A percentile compares a stretch with the other conserved stretches of the same genome.
Conservation (phyloP, 2,113 vertebrate genomes). For the Ranitomeya imitator region DNA sequence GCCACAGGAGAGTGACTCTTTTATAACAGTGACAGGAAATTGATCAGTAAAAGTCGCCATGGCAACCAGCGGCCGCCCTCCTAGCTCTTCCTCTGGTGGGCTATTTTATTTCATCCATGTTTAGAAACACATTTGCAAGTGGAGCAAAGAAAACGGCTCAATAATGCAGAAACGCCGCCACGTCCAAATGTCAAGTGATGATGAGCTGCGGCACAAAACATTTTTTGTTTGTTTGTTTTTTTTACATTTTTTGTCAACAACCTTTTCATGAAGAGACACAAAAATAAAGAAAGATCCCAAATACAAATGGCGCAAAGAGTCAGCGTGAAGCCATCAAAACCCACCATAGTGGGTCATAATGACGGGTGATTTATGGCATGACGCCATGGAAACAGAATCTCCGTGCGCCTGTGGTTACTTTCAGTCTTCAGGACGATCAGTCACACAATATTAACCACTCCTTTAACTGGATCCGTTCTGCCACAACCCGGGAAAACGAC, state of each 20-base stretch:
- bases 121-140: conserved; percentile 77
- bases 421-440: not conserved
- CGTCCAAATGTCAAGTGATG: conserved; percentile 71
- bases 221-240: conserved; percentile 56
- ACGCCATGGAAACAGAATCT: conserved; percentile 75
- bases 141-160: conserved; percentile 72
- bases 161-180: conserved; percentile 69
- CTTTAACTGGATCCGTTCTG: not conserved
- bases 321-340: conserved; percentile 73
- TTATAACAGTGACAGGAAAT: conserved; percentile 82
- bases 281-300: conserved; percentile 66
- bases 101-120: conserved; percentile 53
- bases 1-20: conserved; percentile 76
- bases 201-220: conserved; percentile 71
- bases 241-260: conserved; percentile 64
- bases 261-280: conserved; percentile 62
- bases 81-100: conserved; percentile 50
- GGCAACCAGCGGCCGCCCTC: conserved; percentile 72
- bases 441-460: not conserved
- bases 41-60: conserved; percentile 81
- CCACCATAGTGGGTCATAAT: conserved; percentile 77
- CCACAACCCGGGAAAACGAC: too few relatives aligned
- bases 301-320: conserved; percentile 74
- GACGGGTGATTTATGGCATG: conserved; percentile 79
- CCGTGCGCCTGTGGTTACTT: conserved; percentile 67